Evolutionary conservation across 2,113 vertebrate species (phyloP), one percentile per base, ranked within the genome.

Genomic region (Indicator indicator): DNA sequence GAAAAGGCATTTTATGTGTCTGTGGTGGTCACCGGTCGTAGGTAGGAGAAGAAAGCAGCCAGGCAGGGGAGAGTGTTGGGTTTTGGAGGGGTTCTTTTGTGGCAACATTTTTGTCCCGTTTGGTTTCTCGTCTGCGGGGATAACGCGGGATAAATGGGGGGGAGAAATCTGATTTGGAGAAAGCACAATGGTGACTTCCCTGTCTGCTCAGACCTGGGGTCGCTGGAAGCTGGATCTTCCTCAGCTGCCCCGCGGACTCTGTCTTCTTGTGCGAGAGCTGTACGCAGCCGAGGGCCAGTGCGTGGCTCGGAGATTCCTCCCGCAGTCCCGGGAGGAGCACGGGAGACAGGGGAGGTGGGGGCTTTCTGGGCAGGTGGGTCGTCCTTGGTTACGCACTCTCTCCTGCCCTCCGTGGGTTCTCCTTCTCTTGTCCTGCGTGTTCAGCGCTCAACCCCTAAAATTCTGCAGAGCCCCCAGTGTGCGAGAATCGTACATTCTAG

Each of bases 401-500:
- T 74, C 20, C 20, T 38, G 59, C 32, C 48, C 14, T 65, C 32
- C 13, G 4, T 2, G 63, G 15, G 33, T 17, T 86, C 63, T 12
- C 2, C n/a, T 71, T 9, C 26, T 71, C 11, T 46, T 12, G 64
- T 36, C 26, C 2, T 2, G 48, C 7, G 3, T 3, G 33, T 5
- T 40, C 68, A 33, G 62, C 48, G 0, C 24, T 28, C 50, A 27
- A 2, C 33, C 28, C 28, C 23, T 13, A 1, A n/a, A 38, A 4
- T 9, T 54, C 28, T 1, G 32, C 86, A 9, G 26, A 80, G 38
- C 46, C 38, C 60, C 56, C 0, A 11, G 8, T 5, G 77, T 6
- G 86, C 5, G 4, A 9, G 3, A 9, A 24, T 1, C 5, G 54
- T 13, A 32, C 56, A 1, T 2, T 4, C 24, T 15, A 6, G 50